Evolutionary conservation across 1,140 invertebrate species (phyloP).

Genomic region (Camponotus vicinus): DNA sequence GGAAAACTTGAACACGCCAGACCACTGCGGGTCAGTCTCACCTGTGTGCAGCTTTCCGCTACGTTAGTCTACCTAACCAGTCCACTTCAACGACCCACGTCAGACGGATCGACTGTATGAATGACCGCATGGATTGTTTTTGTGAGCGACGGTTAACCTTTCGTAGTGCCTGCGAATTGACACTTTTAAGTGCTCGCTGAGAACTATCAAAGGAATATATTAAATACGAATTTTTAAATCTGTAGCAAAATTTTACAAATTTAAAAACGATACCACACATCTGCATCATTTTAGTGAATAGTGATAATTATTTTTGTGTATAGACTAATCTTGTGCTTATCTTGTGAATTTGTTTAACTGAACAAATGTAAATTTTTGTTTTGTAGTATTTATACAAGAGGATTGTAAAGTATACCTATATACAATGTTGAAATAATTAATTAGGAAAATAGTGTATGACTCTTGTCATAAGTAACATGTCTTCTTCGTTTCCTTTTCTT

Average conservation of each 20-base stretch:
- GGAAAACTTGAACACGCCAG: constrained; percentile 70
- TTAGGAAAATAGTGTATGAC: constrained; percentile 16
- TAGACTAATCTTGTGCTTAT: not conserved
- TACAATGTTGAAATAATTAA: constrained; percentile 32
- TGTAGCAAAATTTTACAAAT: not conserved
- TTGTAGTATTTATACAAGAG: constrained; percentile 10
- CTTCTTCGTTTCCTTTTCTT: not conserved
- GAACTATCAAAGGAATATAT: not conserved
- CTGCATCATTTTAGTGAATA: constrained; percentile 21
- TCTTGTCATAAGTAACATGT: constrained; percentile 36
- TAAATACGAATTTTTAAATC: constrained; percentile 8
- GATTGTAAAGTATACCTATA: not conserved
- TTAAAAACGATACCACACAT: not conserved
- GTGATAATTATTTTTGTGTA: constrained; percentile 12
- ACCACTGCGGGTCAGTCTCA: constrained; percentile 77
- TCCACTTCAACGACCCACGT: constrained; percentile 77
- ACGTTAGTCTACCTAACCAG: constrained; percentile 77
- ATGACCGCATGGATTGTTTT: constrained; percentile 37
- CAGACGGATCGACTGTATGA: constrained; percentile 70
- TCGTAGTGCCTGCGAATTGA: not conserved
- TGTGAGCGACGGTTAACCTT: constrained; percentile 39
- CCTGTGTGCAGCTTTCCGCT: constrained; percentile 79
- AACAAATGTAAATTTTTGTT: constrained; percentile 40
- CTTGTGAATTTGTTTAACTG: not conserved
- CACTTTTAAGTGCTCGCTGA: not conserved